Percentiles rank a stretch among this genome's conserved stretches.
Conservation (phyloP, 64 coral and sea anemone genomes). For the Porites australiensis region DNA sequence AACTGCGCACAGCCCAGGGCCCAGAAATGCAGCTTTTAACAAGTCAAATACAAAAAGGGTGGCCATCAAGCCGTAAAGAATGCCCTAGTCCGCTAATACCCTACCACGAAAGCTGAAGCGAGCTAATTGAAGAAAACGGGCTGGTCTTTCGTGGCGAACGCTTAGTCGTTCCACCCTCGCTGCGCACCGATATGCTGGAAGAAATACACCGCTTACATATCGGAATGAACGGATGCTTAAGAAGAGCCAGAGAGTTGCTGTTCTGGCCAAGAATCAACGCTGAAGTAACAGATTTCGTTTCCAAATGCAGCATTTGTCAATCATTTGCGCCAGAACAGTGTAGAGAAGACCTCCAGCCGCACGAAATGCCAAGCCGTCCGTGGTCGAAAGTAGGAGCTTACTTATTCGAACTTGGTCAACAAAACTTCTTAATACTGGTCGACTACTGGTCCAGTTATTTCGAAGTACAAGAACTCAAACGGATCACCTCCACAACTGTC, state of each 20-base stretch:
- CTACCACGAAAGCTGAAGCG: slow-evolving; percentile 52
- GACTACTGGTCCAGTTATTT: slow-evolving; percentile 60
- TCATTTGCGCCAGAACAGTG: slow-evolving; percentile 20
- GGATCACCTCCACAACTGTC: slow-evolving; percentile 23
- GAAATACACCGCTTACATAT: slow-evolving; percentile 55
- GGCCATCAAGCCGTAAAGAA: neutral
- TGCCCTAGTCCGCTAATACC: slow-evolving; percentile 21
- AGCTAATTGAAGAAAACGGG: slow-evolving; percentile 38
- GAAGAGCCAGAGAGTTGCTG: slow-evolving; percentile 22
- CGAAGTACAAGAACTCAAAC: slow-evolving; percentile 30
- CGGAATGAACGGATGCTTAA: slow-evolving; percentile 37
- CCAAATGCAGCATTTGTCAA: slow-evolving; percentile 44
- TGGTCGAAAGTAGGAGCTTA: slow-evolving; percentile 59
- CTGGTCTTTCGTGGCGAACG: slow-evolving; percentile 45
- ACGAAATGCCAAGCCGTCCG: slow-evolving; percentile 43
- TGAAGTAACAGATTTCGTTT: slow-evolving; percentile 25
- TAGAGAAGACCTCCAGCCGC: slow-evolving; percentile 44
- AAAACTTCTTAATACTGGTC: slow-evolving; percentile 17
- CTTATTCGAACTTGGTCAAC: neutral
- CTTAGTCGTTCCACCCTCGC: slow-evolving; percentile 6
- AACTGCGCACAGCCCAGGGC: neutral
- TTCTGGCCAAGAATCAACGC: slow-evolving; percentile 67
- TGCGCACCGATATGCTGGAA: slow-evolving; percentile 1
- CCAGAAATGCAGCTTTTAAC: neutral
- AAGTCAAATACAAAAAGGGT: neutral